A percentile compares a stretch with the other conserved stretches of the same genome.
Conservation (phyloP, 1,140 invertebrate genomes). For the Phthorimaea operculella region DNA sequence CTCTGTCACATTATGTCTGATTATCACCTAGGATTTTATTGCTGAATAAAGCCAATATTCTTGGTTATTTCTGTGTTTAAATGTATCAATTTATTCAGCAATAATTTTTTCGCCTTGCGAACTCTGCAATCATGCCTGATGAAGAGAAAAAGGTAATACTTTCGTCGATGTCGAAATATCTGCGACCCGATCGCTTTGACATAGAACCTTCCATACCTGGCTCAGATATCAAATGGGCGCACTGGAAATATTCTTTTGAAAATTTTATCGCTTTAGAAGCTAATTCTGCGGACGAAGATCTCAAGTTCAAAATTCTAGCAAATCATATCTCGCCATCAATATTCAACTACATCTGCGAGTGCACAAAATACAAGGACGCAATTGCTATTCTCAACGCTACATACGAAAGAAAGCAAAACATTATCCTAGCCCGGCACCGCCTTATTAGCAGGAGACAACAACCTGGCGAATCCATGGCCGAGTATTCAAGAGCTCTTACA, state of each 20-base stretch:
- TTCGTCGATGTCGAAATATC: background rate
- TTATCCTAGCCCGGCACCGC: conserved; percentile 12
- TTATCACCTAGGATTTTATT: too few species aligned
- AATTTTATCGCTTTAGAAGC: conserved; percentile 8
- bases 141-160: too few species aligned
- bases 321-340: conserved; percentile 18
- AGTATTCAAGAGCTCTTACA: conserved; percentile 16
- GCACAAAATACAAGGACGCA: conserved; percentile 10
- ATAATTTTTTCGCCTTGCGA: too few species aligned
- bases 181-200: conserved; percentile 31
- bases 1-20: too few species aligned
- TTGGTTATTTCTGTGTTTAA: too few species aligned
- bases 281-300: background rate
- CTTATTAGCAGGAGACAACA: conserved; percentile 17
- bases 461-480: conserved; percentile 11
- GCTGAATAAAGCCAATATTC: too few species aligned
- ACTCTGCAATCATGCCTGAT: too few species aligned
- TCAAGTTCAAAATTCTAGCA: conserved; percentile 13
- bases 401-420: conserved; percentile 17
- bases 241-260: conserved; percentile 15
- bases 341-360: conserved; percentile 8
- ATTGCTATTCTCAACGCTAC: conserved; percentile 8
- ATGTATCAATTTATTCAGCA: too few species aligned
- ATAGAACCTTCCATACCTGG: conserved; percentile 6
- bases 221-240: conserved; percentile 8